A percentile compares a stretch with the other conserved stretches of the same genome.
Evolutionary conservation across 2,797 vertebrate species (phyloP).

Genomic region (Balearica regulorum): DNA sequence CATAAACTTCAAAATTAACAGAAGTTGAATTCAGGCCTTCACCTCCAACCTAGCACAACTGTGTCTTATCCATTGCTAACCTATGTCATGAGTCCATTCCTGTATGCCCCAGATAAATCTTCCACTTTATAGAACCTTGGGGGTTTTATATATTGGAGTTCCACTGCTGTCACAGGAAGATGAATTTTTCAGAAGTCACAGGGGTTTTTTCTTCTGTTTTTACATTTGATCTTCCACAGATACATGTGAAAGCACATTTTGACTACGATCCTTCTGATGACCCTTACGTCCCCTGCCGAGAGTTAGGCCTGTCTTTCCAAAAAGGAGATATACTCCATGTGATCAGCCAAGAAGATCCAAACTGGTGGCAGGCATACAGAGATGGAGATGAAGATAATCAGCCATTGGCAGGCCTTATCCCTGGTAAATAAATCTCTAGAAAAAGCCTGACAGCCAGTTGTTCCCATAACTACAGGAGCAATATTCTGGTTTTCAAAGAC

Average conservation of each 20-base stretch:
- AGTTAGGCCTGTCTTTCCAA: conserved; percentile 95
- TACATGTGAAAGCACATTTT: conserved; percentile 95
- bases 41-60: neutral
- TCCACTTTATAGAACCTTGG: neutral
- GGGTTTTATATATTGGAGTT: neutral
- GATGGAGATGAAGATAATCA: conserved; percentile 98
- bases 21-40: neutral
- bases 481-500: neutral
- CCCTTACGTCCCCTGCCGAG: conserved; percentile 94
- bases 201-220: neutral
- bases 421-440: conserved; percentile 76
- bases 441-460: neutral
- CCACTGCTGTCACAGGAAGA: neutral
- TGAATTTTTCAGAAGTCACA: neutral
- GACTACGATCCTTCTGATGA: conserved; percentile 98
- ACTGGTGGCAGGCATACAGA: conserved; percentile 99
- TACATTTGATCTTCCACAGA: conserved; percentile 73
- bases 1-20: neutral
- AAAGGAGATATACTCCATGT: conserved; percentile 98
- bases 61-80: neutral
- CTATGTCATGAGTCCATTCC: neutral
- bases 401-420: conserved; percentile 92
- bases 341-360: conserved; percentile 97
- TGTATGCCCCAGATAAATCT: neutral
- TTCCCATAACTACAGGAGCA: neutral